These are phyloP conservation scores for Cynodonichthys magdalenae DNA, from an alignment of 2,797 vertebrate genomes.

Conservation along the genomic window DNA sequence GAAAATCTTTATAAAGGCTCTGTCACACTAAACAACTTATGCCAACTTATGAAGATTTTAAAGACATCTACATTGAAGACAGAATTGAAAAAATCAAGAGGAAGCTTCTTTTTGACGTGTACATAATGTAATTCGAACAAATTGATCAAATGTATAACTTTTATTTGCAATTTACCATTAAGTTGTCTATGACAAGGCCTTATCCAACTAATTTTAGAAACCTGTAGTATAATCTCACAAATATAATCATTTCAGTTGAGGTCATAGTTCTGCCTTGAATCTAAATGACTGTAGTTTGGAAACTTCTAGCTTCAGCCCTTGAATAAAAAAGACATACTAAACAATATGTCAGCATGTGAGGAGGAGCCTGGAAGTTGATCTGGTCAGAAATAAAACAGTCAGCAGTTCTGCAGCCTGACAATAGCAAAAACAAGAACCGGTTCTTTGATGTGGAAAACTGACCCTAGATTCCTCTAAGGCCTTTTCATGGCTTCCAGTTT, in stretches of 20 bases:
- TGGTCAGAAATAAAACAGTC: constrained; percentile 4
- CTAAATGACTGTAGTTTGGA: not conserved
- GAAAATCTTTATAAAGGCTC: too few relatives aligned
- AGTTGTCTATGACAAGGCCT: too few relatives aligned
- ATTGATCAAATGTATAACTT: too few relatives aligned
- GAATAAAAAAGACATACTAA: not conserved
- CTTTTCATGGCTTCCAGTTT: not conserved
- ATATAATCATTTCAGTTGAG: not conserved
- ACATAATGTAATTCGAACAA: too few relatives aligned
- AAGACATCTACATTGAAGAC: too few relatives aligned
- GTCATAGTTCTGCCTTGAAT: not conserved
- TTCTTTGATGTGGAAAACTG: constrained; percentile 6
- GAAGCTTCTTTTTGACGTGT: too few relatives aligned
- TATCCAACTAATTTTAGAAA: not conserved
- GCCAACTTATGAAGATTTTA: too few relatives aligned
- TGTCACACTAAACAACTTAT: too few relatives aligned
- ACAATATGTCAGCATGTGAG: not conserved
- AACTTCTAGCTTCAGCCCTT: too few relatives aligned
- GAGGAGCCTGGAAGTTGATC: constrained; percentile 1
- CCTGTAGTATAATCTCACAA: not conserved
- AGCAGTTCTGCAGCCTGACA: not conserved
- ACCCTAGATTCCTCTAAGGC: not conserved
- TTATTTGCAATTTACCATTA: too few relatives aligned
- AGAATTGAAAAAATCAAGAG: too few relatives aligned
- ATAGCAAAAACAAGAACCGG: not conserved